Percentiles rank a stretch among this genome's conserved stretches.
phyloP scores from a whole-genome alignment of 2,113 vertebrate genomes.

The Calonectris borealis region DNA sequence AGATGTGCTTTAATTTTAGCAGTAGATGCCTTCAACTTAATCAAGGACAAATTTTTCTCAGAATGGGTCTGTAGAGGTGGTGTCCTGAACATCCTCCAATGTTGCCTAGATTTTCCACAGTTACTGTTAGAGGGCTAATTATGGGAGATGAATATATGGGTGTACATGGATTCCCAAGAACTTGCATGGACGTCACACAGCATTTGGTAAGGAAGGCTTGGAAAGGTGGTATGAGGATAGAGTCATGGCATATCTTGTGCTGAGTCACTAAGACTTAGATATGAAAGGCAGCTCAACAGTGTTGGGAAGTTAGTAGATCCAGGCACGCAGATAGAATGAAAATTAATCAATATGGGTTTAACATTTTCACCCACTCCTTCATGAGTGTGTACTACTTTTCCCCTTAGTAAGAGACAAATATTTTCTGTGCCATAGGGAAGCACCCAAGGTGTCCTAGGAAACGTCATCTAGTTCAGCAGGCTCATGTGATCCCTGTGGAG shows the following conservation, averaged over 20 bases:
- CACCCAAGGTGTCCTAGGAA: background rate
- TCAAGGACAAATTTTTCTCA: background rate
- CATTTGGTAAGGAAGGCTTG: background rate
- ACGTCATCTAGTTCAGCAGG: background rate
- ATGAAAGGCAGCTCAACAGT: background rate
- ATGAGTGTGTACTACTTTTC: background rate
- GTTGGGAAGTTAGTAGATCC: background rate
- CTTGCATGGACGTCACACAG: background rate
- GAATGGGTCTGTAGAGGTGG: background rate
- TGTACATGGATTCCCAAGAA: background rate
- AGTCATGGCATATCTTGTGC: background rate
- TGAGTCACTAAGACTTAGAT: background rate
- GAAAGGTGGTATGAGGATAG: background rate
- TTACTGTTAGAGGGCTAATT: background rate
- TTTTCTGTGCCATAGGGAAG: background rate
- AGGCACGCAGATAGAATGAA: background rate
- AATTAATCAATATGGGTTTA: background rate
- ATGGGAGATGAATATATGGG: background rate
- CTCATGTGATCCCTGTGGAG: background rate
- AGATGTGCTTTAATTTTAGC: background rate
- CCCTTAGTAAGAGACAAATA: background rate
- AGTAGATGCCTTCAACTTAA: background rate
- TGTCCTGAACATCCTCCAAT: background rate
- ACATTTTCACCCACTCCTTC: background rate
- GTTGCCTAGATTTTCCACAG: background rate